phyloP scores from a whole-genome alignment of 1,140 invertebrate species.

The Papilio aristodemus region DNA sequence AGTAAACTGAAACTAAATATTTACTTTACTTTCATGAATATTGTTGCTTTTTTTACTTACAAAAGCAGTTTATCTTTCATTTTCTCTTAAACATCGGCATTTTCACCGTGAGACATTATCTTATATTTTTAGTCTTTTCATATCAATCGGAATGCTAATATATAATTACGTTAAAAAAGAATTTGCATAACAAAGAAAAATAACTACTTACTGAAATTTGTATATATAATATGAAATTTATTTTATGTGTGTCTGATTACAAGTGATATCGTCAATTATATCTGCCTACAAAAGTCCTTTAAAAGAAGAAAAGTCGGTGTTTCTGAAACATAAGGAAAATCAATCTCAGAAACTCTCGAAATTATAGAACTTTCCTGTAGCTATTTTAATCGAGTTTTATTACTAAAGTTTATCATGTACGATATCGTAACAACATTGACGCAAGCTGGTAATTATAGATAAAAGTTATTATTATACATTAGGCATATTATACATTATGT shows the following conservation, averaged over 20 bases:
- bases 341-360: background rate
- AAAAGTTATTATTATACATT: background rate
- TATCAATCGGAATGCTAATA: too few species aligned
- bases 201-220: too few species aligned
- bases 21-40: conserved; percentile 1
- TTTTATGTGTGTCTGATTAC: too few species aligned
- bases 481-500: background rate
- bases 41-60: background rate
- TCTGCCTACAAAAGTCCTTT: too few species aligned
- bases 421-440: background rate
- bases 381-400: background rate
- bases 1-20: conserved; percentile 1
- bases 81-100: background rate
- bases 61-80: conserved; percentile 2
- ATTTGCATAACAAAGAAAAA: too few species aligned
- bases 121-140: background rate
- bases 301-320: too few species aligned
- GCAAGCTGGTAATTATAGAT: background rate
- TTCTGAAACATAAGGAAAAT: too few species aligned
- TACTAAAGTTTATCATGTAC: background rate
- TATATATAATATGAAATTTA: too few species aligned
- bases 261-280: too few species aligned
- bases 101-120: background rate
- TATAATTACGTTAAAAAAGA: too few species aligned
- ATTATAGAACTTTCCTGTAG: background rate